Conservation (phyloP, 2,797 vertebrate species). For the Neosalanx taihuensis region DNA sequence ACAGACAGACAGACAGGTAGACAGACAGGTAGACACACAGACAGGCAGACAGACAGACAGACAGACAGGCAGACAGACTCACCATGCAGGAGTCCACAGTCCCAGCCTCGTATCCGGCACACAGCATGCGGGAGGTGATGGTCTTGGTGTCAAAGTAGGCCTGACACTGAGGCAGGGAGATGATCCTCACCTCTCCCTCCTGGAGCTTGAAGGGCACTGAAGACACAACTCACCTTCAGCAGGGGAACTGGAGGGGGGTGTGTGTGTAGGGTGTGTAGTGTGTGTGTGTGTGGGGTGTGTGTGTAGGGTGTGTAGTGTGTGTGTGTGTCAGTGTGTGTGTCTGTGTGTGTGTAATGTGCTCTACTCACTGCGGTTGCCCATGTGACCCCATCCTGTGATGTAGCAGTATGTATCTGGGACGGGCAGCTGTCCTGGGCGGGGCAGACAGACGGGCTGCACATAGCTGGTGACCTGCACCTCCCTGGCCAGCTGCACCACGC, state of each 20-base stretch:
- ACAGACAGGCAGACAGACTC: conserved; percentile 37
- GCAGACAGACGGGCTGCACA: conserved; percentile 87
- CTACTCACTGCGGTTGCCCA: conserved; percentile 89
- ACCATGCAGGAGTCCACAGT: conserved; percentile 97
- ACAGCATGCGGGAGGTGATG: conserved; percentile 92
- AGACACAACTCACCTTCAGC: conserved; percentile 18
- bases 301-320: not conserved
- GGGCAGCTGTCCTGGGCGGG: conserved; percentile 68
- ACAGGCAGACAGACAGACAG: conserved; percentile 9
- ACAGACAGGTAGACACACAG: conserved; percentile 6
- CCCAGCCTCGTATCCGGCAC: conserved; percentile 90
- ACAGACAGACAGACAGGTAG: conserved; percentile 1
- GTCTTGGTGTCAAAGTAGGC: conserved; percentile 95
- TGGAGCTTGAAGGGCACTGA: conserved; percentile 96
- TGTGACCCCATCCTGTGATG: conserved; percentile 96
- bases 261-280: too few species aligned
- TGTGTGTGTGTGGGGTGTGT: too few species aligned
- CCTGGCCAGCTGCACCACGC: conserved; percentile 83
- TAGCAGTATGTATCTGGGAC: conserved; percentile 88
- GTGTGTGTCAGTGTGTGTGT: conserved; percentile 12
- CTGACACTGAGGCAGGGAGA: conserved; percentile 88
- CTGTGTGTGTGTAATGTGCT: conserved; percentile 9
- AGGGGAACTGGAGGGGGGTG: not conserved
- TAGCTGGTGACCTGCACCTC: conserved; percentile 78
- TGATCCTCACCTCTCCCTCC: conserved; percentile 92